Percentiles rank a stretch among this genome's conserved stretches.
Conservation (phyloP, 2,113 vertebrate genomes). For the Noctilio leporinus region DNA sequence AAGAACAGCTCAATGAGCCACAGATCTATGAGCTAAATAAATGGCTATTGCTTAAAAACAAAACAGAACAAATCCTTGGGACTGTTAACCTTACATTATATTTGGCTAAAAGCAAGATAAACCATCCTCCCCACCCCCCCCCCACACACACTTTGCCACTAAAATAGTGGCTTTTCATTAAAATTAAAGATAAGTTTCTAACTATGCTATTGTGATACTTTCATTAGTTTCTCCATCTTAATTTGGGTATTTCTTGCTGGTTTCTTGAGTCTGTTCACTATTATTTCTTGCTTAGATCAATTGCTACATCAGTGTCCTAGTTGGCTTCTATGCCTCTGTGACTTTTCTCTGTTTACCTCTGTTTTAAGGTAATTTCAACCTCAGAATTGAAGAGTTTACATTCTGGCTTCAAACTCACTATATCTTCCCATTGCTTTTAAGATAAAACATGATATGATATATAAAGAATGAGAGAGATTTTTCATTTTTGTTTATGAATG, state of each 20-base stretch:
- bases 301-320: background rate
- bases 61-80: background rate
- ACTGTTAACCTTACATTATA: background rate
- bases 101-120: background rate
- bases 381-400: background rate
- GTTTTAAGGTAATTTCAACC: background rate
- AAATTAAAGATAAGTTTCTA: background rate
- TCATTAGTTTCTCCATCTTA: conserved; percentile 1
- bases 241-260: background rate
- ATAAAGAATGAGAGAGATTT: background rate
- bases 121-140: no score
- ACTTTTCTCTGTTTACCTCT: background rate
- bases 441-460: background rate
- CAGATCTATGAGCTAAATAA: background rate
- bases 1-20: background rate
- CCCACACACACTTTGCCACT: background rate
- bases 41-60: background rate
- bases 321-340: background rate
- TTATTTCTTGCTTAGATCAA: background rate
- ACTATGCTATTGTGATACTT: background rate
- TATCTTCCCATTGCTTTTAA: background rate
- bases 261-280: background rate
- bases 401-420: background rate
- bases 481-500: background rate
- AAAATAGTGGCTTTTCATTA: background rate